A percentile compares a stretch with the other conserved stretches of the same genome.
Evolutionary conservation across 2,113 vertebrate species (phyloP).

Genomic region (Mionectes macconnelli): DNA sequence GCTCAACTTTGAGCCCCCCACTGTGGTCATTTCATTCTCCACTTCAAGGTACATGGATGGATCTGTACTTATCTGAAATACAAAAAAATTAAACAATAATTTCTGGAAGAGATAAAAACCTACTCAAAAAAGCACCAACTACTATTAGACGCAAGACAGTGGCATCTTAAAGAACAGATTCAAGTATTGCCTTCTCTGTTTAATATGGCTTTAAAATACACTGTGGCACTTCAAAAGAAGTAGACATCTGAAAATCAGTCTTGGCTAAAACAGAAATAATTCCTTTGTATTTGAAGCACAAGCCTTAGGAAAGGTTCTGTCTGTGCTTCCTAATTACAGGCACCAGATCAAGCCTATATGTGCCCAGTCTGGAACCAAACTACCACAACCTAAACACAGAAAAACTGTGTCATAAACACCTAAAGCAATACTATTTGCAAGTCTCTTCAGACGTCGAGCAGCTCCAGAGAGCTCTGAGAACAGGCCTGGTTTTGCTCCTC

Average conservation of each 20-base stretch:
- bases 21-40: constrained; percentile 88
- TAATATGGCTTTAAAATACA: neutral
- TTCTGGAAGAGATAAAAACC: neutral
- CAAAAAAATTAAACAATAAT: neutral
- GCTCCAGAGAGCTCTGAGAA: neutral
- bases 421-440: neutral
- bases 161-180: neutral
- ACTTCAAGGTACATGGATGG: constrained; percentile 91
- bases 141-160: neutral
- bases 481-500: neutral
- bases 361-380: neutral
- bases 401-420: neutral
- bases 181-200: neutral
- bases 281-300: neutral
- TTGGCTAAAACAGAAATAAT: neutral
- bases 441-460: neutral
- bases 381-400: neutral
- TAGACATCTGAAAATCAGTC: neutral
- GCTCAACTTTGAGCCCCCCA: constrained; percentile 86
- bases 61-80: constrained; percentile 85
- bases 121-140: neutral
- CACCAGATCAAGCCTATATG: neutral
- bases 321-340: neutral
- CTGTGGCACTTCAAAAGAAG: neutral
- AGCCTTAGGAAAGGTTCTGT: neutral